Percentiles rank a stretch among this genome's conserved stretches.
Conservation (phyloP, 2,888 invertebrate genomes). For the Alcis repandata region DNA sequence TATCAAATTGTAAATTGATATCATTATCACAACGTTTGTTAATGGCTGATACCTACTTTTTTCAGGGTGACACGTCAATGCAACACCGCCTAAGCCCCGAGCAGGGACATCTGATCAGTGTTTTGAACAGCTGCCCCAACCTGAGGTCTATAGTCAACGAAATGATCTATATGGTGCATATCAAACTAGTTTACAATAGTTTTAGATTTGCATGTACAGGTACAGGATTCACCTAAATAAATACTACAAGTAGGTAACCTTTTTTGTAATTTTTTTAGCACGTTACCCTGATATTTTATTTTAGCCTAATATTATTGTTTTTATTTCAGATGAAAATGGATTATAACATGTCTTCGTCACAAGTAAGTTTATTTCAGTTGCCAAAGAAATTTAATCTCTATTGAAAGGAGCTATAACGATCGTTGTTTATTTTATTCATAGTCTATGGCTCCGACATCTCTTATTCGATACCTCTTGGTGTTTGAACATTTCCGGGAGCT, state of each 20-base stretch:
- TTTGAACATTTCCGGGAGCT: conserved; percentile 71
- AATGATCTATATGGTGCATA: conserved; percentile 69
- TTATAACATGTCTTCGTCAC: not conserved
- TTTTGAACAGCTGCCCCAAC: conserved; percentile 72
- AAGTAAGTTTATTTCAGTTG: conserved; percentile 12
- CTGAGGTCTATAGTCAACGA: conserved; percentile 66
- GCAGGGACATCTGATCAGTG: conserved; percentile 73
- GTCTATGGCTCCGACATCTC: not conserved
- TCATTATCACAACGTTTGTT: too few species aligned
- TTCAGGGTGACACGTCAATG: conserved; percentile 72
- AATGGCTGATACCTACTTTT: too few species aligned
- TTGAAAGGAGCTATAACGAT: too few species aligned
- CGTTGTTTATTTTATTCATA: not conserved
- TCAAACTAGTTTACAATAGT: too few species aligned
- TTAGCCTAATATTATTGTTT: not conserved
- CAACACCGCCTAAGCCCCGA: conserved; percentile 78
- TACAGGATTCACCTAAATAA: too few species aligned
- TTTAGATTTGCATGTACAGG: too few species aligned
- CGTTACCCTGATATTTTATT: too few species aligned
- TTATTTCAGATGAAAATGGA: conserved; percentile 4
- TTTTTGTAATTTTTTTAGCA: too few species aligned
- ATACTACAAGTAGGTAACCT: too few species aligned
- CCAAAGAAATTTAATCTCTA: too few species aligned
- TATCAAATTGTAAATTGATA: too few species aligned
- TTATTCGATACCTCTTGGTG: conserved; percentile 63